phyloP scores from a whole-genome alignment of 2,888 invertebrate species.

The Elegia similella region DNA sequence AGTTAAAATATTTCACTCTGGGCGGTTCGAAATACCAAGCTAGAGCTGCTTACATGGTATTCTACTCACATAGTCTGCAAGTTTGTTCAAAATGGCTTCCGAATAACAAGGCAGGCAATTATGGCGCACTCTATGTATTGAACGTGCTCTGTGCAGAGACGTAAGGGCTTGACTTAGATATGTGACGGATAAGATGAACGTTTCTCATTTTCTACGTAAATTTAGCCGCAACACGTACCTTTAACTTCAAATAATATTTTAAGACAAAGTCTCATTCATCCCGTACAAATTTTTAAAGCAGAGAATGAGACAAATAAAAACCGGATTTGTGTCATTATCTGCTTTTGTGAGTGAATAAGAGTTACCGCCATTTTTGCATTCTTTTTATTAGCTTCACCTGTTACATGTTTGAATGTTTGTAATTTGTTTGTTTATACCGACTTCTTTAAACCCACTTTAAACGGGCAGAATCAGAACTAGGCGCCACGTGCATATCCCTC shows the following conservation, averaged over 20 bases:
- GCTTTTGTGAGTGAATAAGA: too few relatives aligned
- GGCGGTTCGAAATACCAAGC: not conserved
- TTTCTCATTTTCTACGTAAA: not conserved
- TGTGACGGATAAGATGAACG: not conserved
- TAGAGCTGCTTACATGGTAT: not conserved
- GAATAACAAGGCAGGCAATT: constrained; percentile 7
- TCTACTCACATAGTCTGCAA: not conserved
- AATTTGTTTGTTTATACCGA: too few relatives aligned
- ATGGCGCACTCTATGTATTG: not conserved
- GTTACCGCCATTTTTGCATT: too few relatives aligned
- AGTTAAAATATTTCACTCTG: too few relatives aligned
- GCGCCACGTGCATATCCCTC: too few relatives aligned
- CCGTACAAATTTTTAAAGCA: not conserved
- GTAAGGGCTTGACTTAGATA: constrained; percentile 2
- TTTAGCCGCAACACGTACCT: not conserved
- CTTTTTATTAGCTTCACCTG: too few relatives aligned
- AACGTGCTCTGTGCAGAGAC: not conserved
- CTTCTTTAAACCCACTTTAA: too few relatives aligned
- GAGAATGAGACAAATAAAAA: too few relatives aligned
- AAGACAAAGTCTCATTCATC: not conserved
- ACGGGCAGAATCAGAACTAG: too few relatives aligned
- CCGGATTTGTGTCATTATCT: too few relatives aligned
- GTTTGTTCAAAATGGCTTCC: constrained; percentile 5
- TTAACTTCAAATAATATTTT: not conserved
- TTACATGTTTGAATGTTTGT: too few relatives aligned